Base-by-base conservation (phyloP, 2,113 vertebrate species). In the Lagopus leucura region DNA sequence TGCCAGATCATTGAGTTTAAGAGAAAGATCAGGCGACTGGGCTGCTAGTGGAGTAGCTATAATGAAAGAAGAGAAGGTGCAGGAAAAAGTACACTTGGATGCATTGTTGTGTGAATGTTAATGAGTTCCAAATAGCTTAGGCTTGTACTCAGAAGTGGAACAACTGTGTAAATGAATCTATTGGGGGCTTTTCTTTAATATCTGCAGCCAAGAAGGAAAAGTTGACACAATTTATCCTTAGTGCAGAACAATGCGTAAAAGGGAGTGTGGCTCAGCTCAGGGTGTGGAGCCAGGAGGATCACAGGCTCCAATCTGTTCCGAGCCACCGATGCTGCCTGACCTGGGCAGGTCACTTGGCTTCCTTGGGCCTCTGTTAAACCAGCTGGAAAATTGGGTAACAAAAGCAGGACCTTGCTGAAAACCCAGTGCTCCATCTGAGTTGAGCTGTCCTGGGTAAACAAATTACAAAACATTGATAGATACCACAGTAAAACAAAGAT, bases 341-440 rank as follows among this genome's bases (percentile, higher is more conserved):
- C 92, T 13, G 15, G 86, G 76, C 94, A 92, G 95, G 95, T 97
- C 96, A 96, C 92, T 97, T 96, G 93, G 86, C 96, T 97, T 96
- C 88, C 71, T 91, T 93, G 96, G 96, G 95, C 86, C 92, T 92
- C 86, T 96, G 93, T 96, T 95, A 96, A 94, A 92, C 95, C 96
- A 96, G 79, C 97, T 97, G 97, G 96, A 97, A 97, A 97, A 97
- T 95, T 97, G 96, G 94, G 82, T 96, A 95, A 95, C 95, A 92
- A 94, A 96, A 96, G 81, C 82, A 93, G 86, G 94, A 96, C 96
- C 95, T 97, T 94, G 78, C 76, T 95, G 93, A 78, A 88, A 96
- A 95, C 17, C 79, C 94, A 90, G 96, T 93, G 88, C 93, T 96
- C 76, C 76, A 64, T 95, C 89, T 92, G 63, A 94, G 73, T 40